Evolutionary conservation across 2,888 invertebrate species (phyloP), one percentile per base, ranked within the genome.

Genomic region (Lithophane leautieri): DNA sequence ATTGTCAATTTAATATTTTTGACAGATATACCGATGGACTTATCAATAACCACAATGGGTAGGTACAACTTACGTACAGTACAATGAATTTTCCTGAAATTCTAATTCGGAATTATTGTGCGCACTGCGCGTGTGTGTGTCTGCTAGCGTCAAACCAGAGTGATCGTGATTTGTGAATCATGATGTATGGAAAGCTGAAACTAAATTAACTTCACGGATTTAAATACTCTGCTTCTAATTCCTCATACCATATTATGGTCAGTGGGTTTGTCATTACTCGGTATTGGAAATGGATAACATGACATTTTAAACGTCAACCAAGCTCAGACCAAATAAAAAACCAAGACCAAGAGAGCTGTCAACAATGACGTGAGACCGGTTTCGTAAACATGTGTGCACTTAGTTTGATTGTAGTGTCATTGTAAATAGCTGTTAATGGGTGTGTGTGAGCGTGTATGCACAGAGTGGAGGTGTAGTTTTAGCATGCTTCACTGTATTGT

Each of bases 41-140:
- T 42, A 56, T 19, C 34, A 50, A 19, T 82, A 50, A 56, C 54
- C 42, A 56, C 66, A 76, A 56, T 56, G 11, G 28, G 60, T 78
- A 44, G 19, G 52, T 54, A 66, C 66, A 4, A 56, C 19, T n/a
- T 14, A 25, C 42, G 65, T 25, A 58, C 22, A 40, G 65, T 34
- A 58, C 22, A 40, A 65, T 83, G 9, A 66, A 42, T 81, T 77
- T 78, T 82, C 85, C 85, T 77, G 62, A 61, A 84, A 79, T 47
- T 70, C 50, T 68, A 65, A 75, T 81, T 65, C 52, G 19, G 60
- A 70, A 60, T 61, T 16, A 47, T n/a, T 34, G 58, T 69, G 60
- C 25, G 56, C 60, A 54, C 61, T 42, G 22, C 28, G 47, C 40
- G 16, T 16, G 25, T 34, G n/a, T 22, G n/a, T 68, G 34, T 16